These are phyloP conservation scores for Mongoloraphidia duomilia DNA, from an alignment of 2,888 invertebrate species.

Conservation along the genomic window DNA sequence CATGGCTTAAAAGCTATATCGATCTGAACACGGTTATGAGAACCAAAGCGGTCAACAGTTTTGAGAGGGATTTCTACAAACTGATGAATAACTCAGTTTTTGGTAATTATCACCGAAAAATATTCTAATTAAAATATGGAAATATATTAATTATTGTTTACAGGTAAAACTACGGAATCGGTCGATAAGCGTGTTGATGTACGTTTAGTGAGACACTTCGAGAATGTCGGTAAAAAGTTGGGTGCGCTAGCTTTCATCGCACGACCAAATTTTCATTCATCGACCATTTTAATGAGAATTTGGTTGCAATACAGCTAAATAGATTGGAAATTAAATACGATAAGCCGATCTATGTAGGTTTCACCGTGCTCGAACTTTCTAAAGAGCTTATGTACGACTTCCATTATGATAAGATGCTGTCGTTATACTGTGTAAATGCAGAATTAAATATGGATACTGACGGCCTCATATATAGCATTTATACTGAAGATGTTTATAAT, in stretches of 20 bases:
- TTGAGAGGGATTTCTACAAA: constrained; percentile 19
- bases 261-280: constrained; percentile 21
- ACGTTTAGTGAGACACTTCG: constrained; percentile 3
- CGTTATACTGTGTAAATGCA: constrained; percentile 17
- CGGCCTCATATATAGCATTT: constrained; percentile 19
- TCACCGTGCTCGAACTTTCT: constrained; percentile 25
- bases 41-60: constrained; percentile 12
- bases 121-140: no score
- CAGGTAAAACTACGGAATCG: no score
- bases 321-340: constrained; percentile 18
- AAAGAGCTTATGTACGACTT: constrained; percentile 27
- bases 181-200: no score
- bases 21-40: constrained; percentile 24
- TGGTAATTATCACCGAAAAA: no score
- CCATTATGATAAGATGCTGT: constrained; percentile 22
- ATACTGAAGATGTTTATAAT: constrained; percentile 23
- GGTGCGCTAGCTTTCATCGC: constrained; percentile 21
- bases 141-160: constrained; percentile 9
- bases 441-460: constrained; percentile 21
- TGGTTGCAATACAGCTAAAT: constrained; percentile 22
- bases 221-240: constrained; percentile 8
- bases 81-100: constrained; percentile 21
- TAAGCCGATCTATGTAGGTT: constrained; percentile 27
- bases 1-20: constrained; percentile 25
- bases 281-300: constrained; percentile 21